These are phyloP conservation scores for Microchirus variegatus DNA, from an alignment of 2,797 vertebrate genomes.

Conservation along the genomic window DNA sequence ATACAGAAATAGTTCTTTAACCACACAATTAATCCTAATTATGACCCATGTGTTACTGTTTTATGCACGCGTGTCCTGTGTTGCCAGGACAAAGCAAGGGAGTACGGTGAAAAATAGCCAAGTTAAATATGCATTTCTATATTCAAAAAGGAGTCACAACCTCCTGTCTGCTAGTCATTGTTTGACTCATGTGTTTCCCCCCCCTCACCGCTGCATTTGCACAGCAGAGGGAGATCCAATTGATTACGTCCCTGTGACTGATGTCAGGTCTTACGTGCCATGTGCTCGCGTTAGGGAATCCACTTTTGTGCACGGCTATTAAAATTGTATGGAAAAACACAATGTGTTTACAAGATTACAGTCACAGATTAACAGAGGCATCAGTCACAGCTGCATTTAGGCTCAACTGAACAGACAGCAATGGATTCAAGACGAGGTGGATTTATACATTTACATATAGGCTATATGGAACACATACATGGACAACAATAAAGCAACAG, in stretches of 20 bases:
- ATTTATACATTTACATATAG: neutral
- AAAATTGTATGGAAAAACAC: conserved; percentile 18
- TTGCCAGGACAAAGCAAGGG: too few relatives aligned
- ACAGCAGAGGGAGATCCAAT: conserved; percentile 38
- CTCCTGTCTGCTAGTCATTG: conserved; percentile 5
- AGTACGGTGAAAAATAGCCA: too few relatives aligned
- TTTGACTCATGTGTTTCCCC: conserved; percentile 9
- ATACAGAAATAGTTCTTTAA: neutral
- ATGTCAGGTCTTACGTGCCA: conserved; percentile 20
- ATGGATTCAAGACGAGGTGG: conserved; percentile 9
- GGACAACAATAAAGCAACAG: too few relatives aligned
- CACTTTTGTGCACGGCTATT: conserved; percentile 18
- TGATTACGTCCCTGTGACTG: conserved; percentile 28
- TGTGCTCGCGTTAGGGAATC: conserved; percentile 10
- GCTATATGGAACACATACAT: neutral
- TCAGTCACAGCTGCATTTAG: conserved; percentile 34
- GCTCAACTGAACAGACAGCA: conserved; percentile 9
- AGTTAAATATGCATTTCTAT: neutral
- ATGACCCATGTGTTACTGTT: too few relatives aligned
- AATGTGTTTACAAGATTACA: conserved; percentile 26
- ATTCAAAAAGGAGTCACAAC: conserved; percentile 8
- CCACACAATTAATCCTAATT: too few relatives aligned
- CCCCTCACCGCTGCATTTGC: conserved; percentile 27
- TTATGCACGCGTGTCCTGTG: neutral
- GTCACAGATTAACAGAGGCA: conserved; percentile 31